Percentiles rank a stretch among this genome's conserved stretches.
Evolutionary conservation across 2,113 vertebrate species (phyloP).

Genomic region (Malaclemys terrapin): DNA sequence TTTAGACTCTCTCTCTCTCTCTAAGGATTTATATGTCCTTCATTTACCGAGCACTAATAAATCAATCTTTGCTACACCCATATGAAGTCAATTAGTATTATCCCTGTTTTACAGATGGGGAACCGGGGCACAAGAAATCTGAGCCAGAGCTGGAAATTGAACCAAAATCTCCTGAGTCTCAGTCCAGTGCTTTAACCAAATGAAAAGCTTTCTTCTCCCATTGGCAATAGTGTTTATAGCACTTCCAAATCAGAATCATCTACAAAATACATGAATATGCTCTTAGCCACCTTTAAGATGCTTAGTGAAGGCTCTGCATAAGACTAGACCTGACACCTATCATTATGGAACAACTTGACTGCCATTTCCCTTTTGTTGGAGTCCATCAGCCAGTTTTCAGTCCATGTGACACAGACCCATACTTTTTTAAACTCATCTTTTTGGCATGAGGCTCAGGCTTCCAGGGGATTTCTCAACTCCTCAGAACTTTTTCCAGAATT

Average conservation of each 20-base stretch:
- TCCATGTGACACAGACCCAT: background rate
- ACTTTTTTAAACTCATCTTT: background rate
- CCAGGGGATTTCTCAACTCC: background rate
- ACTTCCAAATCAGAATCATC: background rate
- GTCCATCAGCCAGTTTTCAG: too few species aligned
- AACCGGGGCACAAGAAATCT: background rate
- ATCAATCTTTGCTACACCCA: constrained; percentile 19
- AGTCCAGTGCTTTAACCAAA: constrained; percentile 27
- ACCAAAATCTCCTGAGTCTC: background rate
- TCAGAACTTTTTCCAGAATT: constrained; percentile 4
- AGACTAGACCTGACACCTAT: background rate
- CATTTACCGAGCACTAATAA: background rate
- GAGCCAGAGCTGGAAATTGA: background rate
- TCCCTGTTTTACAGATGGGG: background rate
- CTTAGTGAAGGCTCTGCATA: background rate
- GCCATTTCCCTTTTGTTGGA: too few species aligned
- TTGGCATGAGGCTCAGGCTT: background rate
- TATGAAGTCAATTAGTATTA: background rate
- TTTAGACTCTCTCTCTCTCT: background rate
- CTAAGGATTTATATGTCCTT: constrained; percentile 8
- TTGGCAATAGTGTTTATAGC: background rate
- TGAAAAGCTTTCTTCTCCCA: background rate
- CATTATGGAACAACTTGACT: background rate
- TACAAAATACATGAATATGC: background rate
- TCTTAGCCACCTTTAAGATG: background rate